Conservation (phyloP, 2,888 invertebrate species). For the Agapostemon virescens region DNA sequence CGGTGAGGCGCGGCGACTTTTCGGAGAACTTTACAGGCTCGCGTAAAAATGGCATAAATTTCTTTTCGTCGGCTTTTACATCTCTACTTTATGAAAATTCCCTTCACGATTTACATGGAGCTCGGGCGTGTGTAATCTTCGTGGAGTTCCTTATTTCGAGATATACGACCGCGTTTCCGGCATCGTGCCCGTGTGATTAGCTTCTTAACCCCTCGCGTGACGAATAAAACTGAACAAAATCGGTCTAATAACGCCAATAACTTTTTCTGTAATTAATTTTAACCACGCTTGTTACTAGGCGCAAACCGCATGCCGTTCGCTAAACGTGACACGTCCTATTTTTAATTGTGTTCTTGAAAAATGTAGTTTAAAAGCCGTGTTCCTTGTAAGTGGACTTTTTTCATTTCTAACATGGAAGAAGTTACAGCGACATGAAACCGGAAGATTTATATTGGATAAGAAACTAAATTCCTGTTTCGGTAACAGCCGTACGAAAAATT, state of each 20-base stretch:
- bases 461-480: too few species aligned
- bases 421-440: too few species aligned
- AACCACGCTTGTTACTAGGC: not conserved
- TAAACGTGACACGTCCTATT: too few species aligned
- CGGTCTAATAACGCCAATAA: not conserved
- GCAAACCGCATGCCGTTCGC: too few species aligned
- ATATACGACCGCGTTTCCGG: not conserved
- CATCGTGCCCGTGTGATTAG: not conserved
- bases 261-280: not conserved
- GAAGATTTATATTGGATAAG: too few species aligned
- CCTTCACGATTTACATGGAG: slow-evolving; percentile 4
- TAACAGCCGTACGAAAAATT: too few species aligned
- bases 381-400: too few species aligned
- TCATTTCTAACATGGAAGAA: too few species aligned
- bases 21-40: not conserved
- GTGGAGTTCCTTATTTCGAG: slow-evolving; percentile 1
- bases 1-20: slow-evolving; percentile 12
- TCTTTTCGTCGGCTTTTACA: slow-evolving; percentile 3
- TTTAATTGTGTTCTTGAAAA: too few species aligned
- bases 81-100: not conserved
- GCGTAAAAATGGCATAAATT: slow-evolving; percentile 22
- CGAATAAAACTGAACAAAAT: not conserved
- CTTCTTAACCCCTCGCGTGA: not conserved
- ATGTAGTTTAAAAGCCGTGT: too few species aligned
- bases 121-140: not conserved